phyloP scores from a whole-genome alignment of 2,797 vertebrate genomes.

The Lagocephalus sceleratus region DNA sequence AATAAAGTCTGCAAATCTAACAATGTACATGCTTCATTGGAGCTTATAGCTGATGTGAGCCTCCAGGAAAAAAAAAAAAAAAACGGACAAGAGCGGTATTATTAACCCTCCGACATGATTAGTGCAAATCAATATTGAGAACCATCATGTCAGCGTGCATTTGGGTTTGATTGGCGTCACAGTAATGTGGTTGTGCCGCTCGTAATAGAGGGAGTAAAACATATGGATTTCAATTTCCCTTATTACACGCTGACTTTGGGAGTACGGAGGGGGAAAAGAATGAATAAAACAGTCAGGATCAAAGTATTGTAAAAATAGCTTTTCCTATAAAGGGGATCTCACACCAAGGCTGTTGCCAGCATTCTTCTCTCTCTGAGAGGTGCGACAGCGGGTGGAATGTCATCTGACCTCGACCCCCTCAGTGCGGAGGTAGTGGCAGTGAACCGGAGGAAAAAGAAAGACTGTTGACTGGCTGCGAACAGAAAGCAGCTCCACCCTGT shows the following conservation, averaged over 20 bases:
- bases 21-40: slow-evolving; percentile 42
- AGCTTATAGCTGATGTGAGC: slow-evolving; percentile 26
- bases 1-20: slow-evolving; percentile 60
- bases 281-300: no score
- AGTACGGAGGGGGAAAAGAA: not conserved
- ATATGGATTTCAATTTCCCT: not conserved
- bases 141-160: slow-evolving; percentile 37
- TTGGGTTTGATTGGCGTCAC: slow-evolving; percentile 28
- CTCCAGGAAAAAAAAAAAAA: slow-evolving; percentile 15
- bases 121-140: slow-evolving; percentile 34
- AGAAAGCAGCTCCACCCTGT: slow-evolving; percentile 56
- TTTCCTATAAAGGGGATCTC: slow-evolving; percentile 12
- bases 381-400: slow-evolving; percentile 49
- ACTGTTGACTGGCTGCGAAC: slow-evolving; percentile 55
- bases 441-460: slow-evolving; percentile 52
- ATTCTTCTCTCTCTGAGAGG: slow-evolving; percentile 30
- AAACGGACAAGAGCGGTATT: slow-evolving; percentile 33
- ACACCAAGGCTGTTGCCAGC: slow-evolving; percentile 38
- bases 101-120: slow-evolving; percentile 28
- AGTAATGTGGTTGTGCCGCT: slow-evolving; percentile 8
- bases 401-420: slow-evolving; percentile 50
- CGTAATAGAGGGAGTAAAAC: not conserved
- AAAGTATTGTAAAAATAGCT: not conserved
- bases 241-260: not conserved
- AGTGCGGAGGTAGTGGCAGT: slow-evolving; percentile 49